phyloP scores from a whole-genome alignment of 2,888 invertebrate genomes.

The Carpatolechia fugitivella region DNA sequence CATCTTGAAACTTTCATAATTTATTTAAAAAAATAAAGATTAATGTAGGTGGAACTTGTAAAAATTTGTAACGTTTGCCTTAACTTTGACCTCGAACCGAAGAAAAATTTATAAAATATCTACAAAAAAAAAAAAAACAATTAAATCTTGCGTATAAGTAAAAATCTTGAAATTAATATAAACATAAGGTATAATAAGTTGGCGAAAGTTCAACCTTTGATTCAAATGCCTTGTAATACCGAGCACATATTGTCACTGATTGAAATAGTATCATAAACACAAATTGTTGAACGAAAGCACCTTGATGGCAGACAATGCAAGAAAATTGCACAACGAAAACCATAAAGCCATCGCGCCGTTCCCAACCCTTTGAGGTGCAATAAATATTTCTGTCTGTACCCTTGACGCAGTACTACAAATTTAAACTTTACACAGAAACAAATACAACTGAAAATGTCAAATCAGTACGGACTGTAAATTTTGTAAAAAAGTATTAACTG shows the following conservation, averaged over 20 bases:
- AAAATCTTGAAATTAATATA: no score
- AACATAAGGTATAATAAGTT: no score
- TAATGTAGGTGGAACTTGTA: no score
- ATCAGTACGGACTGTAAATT: slow-evolving; percentile 7
- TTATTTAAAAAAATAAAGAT: not conserved
- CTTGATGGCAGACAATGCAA: slow-evolving; percentile 49
- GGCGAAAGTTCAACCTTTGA: not conserved
- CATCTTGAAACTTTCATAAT: slow-evolving; percentile 28
- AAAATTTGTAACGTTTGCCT: no score
- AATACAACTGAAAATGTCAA: slow-evolving; percentile 22
- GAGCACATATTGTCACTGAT: not conserved
- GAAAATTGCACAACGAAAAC: slow-evolving; percentile 71
- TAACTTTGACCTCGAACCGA: no score
- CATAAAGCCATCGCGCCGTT: slow-evolving; percentile 71
- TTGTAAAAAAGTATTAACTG: slow-evolving; percentile 51
- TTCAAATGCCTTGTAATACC: no score
- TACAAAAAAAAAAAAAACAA: no score
- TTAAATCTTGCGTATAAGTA: no score
- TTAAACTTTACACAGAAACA: slow-evolving; percentile 26
- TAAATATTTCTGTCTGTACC: slow-evolving; percentile 61
- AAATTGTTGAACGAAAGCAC: slow-evolving; percentile 22
- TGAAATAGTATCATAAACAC: slow-evolving; percentile 23
- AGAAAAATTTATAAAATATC: no score
- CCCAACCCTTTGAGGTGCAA: slow-evolving; percentile 73
- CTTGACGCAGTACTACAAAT: slow-evolving; percentile 23